Evolutionary conservation across 1,140 invertebrate genomes (phyloP), one percentile per base, ranked within the genome.

Genomic region (Zaprionus gabonicus): DNA sequence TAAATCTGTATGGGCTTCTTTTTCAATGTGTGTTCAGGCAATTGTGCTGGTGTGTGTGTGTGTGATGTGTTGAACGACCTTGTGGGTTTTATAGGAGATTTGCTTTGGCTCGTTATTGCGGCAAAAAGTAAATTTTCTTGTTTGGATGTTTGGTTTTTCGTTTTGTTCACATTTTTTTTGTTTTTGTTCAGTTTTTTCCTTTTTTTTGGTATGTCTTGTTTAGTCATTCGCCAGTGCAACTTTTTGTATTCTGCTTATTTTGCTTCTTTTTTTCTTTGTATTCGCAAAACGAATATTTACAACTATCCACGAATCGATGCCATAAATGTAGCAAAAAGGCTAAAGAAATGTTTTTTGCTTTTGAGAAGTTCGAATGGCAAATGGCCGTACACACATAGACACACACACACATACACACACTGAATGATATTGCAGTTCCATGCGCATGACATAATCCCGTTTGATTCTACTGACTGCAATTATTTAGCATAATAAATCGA

Each of bases 191-290:
- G 27, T 20, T 59, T 41, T 15, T 63, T 27, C 59, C 31, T 34
- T 36, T 63, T 59, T 71, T 72, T 46, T 62, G 44, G 56, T 25
- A 58, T 64, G 28, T 70, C 41, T 44, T 76, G 68, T 80, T 69
- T 60, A 80, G 77, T 76, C 77, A 80, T 76, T 72, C 34, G 59
- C 56, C 34, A 20, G 17, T 38, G 31, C 62, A 60, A 25, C 36
- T 23, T 12, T 41, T 59, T 28, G 20, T 34, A 53, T 59, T 74
- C 53, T 71, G 67, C 53, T 25, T 64, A 57, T 49, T 63, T 38
- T 58, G 31, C n/a, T 13, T 17, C 17, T 49, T 23, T 9, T 49
- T 49, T 20, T 23, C 23, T 49, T 49, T 49, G 20, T 23, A 20
- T 49, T 49, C 6, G 59, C 53, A 58, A 64, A 58, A 51, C 31